These are phyloP conservation scores for Lycocorax pyrrhopterus DNA, from an alignment of 2,113 vertebrate species.

Conservation along the genomic window DNA sequence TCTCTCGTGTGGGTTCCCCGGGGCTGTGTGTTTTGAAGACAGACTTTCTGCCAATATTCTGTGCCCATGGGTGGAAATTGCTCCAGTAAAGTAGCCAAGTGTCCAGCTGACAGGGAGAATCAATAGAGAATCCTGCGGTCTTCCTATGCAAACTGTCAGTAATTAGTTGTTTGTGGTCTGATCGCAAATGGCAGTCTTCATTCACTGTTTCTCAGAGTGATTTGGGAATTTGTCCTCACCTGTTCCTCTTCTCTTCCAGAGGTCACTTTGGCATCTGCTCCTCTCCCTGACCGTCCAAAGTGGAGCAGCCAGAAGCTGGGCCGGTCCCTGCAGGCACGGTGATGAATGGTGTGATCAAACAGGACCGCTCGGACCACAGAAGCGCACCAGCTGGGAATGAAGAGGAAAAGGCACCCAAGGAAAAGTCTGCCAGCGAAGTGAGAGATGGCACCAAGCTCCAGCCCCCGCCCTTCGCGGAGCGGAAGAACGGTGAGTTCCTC, in stretches of 20 bases:
- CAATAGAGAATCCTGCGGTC: neutral
- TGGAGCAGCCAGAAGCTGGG: slow-evolving; percentile 37
- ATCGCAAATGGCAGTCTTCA: neutral
- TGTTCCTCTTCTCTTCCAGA: neutral
- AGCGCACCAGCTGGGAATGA: slow-evolving; percentile 40
- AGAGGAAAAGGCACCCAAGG: slow-evolving; percentile 45
- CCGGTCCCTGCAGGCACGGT: neutral
- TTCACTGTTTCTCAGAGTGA: neutral
- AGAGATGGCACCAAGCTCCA: slow-evolving; percentile 51
- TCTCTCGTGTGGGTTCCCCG: neutral
- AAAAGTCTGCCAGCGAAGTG: slow-evolving; percentile 20
- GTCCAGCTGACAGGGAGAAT: neutral
- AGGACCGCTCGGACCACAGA: slow-evolving; percentile 10
- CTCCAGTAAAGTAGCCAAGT: neutral
- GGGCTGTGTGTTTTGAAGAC: neutral
- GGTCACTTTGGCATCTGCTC: neutral
- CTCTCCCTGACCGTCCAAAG: slow-evolving; percentile 29
- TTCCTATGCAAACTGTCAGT: neutral
- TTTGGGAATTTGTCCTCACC: neutral
- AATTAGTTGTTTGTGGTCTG: neutral
- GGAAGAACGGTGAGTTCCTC: slow-evolving; percentile 66
- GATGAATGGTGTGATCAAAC: slow-evolving; percentile 72
- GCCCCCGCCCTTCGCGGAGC: slow-evolving; percentile 16
- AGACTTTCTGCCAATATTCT: neutral
- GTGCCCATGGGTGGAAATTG: neutral